Evolutionary conservation across 2,113 vertebrate species (phyloP).

Genomic region (Pachypanchax playfairii): DNA sequence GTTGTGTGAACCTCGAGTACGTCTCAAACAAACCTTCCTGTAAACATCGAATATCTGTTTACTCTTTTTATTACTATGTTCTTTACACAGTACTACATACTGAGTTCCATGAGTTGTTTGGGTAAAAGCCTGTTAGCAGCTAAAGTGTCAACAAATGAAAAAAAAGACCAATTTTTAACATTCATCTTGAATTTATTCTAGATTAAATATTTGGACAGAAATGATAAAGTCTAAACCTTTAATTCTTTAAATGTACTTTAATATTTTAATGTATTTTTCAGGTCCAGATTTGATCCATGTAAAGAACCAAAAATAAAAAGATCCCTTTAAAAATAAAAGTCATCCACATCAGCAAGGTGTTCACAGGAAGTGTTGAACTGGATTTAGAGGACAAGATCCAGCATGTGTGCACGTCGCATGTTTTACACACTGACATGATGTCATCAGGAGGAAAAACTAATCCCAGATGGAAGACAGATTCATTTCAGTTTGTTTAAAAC

Average conservation of each 20-base stretch:
- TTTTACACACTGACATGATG: neutral
- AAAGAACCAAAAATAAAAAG: neutral
- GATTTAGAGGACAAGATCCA: slow-evolving; percentile 14
- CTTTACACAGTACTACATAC: no score
- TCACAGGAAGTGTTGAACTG: slow-evolving; percentile 5
- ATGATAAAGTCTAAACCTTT: no score
- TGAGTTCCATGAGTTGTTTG: no score
- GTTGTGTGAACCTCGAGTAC: neutral
- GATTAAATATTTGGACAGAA: neutral
- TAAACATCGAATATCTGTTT: neutral
- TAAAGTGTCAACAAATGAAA: no score
- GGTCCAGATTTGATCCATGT: no score
- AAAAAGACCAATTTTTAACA: no score
- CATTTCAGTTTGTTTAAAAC: no score
- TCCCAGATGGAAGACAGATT: no score
- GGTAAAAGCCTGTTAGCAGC: no score
- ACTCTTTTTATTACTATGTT: neutral
- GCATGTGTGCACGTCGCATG: slow-evolving; percentile 8
- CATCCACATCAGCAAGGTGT: neutral
- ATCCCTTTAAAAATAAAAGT: neutral
- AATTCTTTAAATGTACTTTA: no score
- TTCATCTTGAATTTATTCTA: neutral
- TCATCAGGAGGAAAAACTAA: neutral
- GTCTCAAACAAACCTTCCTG: neutral
- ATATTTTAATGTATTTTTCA: no score